Conservation (phyloP, 2,113 vertebrate genomes). For the Machaerirhynchus nigripectus region DNA sequence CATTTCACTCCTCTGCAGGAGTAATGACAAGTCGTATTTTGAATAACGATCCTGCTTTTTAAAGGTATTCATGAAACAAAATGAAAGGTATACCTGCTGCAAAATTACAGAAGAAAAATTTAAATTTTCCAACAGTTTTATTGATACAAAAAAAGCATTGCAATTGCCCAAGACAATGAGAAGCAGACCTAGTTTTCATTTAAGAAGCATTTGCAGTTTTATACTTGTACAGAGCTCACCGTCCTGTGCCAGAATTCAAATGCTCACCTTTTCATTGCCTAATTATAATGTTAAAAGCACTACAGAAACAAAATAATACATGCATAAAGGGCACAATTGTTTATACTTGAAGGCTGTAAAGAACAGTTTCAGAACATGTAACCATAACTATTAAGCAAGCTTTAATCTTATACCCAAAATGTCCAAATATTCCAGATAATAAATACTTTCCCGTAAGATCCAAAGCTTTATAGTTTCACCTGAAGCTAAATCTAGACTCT, state of each 20-base stretch:
- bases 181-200: not conserved
- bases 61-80: not conserved
- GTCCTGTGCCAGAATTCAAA: not conserved
- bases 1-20: not conserved
- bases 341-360: not conserved
- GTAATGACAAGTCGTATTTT: not conserved
- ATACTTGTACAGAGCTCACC: not conserved
- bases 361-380: not conserved
- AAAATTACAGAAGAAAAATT: not conserved
- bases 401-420: not conserved
- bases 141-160: not conserved
- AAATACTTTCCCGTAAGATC: not conserved
- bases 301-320: not conserved
- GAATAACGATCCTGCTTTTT: not conserved
- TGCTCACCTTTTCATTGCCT: not conserved
- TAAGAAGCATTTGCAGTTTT: not conserved
- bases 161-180: not conserved
- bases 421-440: not conserved
- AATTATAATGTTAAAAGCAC: not conserved
- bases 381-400: not conserved
- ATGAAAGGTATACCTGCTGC: not conserved
- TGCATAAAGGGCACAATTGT: not conserved
- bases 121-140: not conserved
- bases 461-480: not conserved
- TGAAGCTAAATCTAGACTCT: not conserved